Evolutionary conservation across 2,888 invertebrate species (phyloP).

Genomic region (Tubiluchus corallicola): DNA sequence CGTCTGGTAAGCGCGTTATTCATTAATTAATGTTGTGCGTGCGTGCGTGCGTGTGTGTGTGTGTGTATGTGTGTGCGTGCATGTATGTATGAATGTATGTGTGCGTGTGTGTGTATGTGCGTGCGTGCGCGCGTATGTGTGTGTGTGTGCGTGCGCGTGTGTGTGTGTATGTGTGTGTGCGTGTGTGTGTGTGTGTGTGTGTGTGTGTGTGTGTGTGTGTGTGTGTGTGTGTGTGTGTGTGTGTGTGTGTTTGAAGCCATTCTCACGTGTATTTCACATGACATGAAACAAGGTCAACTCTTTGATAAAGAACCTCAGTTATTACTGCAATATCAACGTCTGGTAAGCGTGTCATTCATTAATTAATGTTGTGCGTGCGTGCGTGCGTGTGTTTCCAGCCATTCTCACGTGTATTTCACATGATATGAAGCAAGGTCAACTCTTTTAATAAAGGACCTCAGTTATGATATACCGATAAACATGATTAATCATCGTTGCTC

Average conservation of each 20-base stretch:
- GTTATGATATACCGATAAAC: too few species aligned
- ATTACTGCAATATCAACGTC: not conserved
- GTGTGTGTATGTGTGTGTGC: slow-evolving; percentile 3
- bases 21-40: slow-evolving; percentile 3
- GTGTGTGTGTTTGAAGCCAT: not conserved
- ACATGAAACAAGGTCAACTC: too few species aligned
- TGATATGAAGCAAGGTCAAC: too few species aligned
- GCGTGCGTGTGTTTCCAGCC: not conserved
- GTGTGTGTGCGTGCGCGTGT: slow-evolving; percentile 3
- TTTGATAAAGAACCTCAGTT: not conserved
- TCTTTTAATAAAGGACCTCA: not conserved
- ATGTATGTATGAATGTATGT: not conserved
- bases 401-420: not conserved
- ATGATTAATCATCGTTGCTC: too few species aligned
- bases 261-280: not conserved
- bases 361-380: not conserved
- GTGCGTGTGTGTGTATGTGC: slow-evolving; percentile 3
- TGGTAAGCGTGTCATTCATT: not conserved
- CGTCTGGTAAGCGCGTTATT: not conserved
- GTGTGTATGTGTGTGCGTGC: slow-evolving; percentile 3
- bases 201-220: not conserved
- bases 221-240: not conserved
- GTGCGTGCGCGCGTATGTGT: slow-evolving; percentile 3
- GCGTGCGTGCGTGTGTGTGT: slow-evolving; percentile 3
- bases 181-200: slow-evolving; percentile 3